These are phyloP conservation scores for Portevinia maculata DNA, from an alignment of 2,888 invertebrate genomes.

Conservation along the genomic window DNA sequence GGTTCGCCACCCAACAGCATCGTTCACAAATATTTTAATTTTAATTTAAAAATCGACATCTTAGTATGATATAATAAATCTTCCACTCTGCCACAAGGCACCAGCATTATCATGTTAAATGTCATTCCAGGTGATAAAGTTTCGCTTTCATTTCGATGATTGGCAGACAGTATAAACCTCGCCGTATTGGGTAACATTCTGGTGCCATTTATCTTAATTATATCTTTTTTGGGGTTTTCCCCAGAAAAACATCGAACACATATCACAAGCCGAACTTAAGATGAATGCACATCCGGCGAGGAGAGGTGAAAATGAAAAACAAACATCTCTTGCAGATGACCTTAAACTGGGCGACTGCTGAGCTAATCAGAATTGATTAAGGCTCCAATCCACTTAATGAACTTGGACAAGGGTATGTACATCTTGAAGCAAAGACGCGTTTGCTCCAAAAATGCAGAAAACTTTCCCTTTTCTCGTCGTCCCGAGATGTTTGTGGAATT, in stretches of 20 bases:
- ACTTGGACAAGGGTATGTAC: conserved; percentile 20
- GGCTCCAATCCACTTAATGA: conserved; percentile 27
- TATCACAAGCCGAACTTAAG: conserved; percentile 29
- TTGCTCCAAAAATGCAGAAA: conserved; percentile 28
- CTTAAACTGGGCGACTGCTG: conserved; percentile 42
- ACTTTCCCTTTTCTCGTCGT: conserved; percentile 1
- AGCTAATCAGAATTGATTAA: not conserved
- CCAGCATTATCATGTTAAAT: conserved; percentile 28
- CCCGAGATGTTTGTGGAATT: conserved; percentile 21
- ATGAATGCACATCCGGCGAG: conserved; percentile 26
- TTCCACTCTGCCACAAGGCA: conserved; percentile 10
- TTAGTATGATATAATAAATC: conserved; percentile 23
- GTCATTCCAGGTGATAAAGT: conserved; percentile 55
- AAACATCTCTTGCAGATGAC: conserved; percentile 17
- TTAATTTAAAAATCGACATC: conserved; percentile 24
- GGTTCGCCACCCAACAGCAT: conserved; percentile 5
- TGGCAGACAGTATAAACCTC: conserved; percentile 10
- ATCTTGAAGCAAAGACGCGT: conserved; percentile 37
- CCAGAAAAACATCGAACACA: conserved; percentile 16
- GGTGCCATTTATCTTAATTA: conserved; percentile 23
- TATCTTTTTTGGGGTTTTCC: conserved; percentile 25
- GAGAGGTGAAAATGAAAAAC: conserved; percentile 14
- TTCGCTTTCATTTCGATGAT: conserved; percentile 65
- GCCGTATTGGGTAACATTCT: conserved; percentile 42
- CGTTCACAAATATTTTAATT: conserved; percentile 21